Evolutionary conservation across 2,113 vertebrate genomes (phyloP).

Genomic region (Rhodinocichla rosea): DNA sequence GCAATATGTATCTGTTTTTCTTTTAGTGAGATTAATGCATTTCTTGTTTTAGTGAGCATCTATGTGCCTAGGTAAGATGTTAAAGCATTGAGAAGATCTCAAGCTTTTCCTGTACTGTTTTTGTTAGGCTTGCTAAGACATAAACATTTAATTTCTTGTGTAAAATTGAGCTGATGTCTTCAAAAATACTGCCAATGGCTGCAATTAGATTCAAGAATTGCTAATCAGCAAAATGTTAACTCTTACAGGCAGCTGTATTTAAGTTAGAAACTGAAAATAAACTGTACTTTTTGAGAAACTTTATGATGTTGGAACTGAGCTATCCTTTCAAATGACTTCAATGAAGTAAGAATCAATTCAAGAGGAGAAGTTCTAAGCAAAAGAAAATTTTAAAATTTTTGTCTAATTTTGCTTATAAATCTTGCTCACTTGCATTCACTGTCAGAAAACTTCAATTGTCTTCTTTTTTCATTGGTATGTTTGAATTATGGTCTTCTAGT

Average conservation of each 20-base stretch:
- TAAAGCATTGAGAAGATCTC: neutral
- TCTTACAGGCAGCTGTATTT: slow-evolving; percentile 79
- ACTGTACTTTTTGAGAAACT: neutral
- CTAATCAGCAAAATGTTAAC: slow-evolving; percentile 80
- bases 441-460: neutral
- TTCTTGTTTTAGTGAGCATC: neutral
- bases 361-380: neutral
- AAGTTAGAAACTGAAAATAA: slow-evolving; percentile 69
- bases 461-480: neutral
- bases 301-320: neutral
- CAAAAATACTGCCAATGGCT: slow-evolving; percentile 74
- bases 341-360: neutral
- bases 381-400: neutral
- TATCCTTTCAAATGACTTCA: neutral
- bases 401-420: neutral
- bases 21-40: neutral
- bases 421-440: neutral
- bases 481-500: neutral
- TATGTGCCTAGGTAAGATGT: neutral
- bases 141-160: neutral
- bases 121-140: neutral
- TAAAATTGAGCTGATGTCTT: slow-evolving; percentile 83
- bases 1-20: neutral
- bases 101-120: neutral
- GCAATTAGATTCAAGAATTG: slow-evolving; percentile 74